Evolutionary conservation across 2,797 vertebrate genomes (phyloP), one percentile per base, ranked within the genome.

Genomic region (Phoeniculus purpureus): DNA sequence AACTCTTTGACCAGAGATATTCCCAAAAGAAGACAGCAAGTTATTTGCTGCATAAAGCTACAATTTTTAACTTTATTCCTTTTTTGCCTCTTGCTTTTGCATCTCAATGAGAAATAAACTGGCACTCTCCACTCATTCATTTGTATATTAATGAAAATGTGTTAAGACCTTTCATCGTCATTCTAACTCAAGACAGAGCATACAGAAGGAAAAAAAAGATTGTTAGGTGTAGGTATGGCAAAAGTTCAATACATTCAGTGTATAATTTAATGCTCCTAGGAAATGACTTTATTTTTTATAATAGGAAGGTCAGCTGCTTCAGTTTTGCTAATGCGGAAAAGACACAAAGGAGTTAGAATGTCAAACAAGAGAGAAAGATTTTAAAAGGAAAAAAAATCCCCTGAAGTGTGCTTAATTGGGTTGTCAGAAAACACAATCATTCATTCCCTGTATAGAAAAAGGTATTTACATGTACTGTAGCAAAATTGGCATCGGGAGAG

Each of bases 261-360:
- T 86, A 72, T 81, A 84, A 95, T 93, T 85, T 73, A 93, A 94
- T 90, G 81, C 67, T 96, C 68, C 80, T n/a, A 87, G 55, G 72
- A 66, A 78, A 89, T 60, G 1, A 77, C 18, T 87, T 90, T 94
- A 74, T 81, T 95, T 37, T 51, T 88, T 58, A 26, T 67, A 85
- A 81, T 75, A 76, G 21, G 45, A 89, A 87, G 65, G 48, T 90
- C 85, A 93, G 77, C 47, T 21, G 4, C 55, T 90, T 80, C 76
- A 76, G 50, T 60, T 91, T 93, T 84, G 26, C 48, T 76, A 90
- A 85, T 74, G 40, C 31, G 40, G 32, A 84, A 77, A 83, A 92
- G 40, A 77, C 22, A 74, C 61, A 87, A 73, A 86, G 32, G 45
- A 95, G 34, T 6, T 31, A 82, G 87, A 79, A 61, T 82, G 25